Percentiles rank a stretch among this genome's conserved stretches.
Conservation (phyloP, 2,113 vertebrate species). For the Lasiurus borealis region DNA sequence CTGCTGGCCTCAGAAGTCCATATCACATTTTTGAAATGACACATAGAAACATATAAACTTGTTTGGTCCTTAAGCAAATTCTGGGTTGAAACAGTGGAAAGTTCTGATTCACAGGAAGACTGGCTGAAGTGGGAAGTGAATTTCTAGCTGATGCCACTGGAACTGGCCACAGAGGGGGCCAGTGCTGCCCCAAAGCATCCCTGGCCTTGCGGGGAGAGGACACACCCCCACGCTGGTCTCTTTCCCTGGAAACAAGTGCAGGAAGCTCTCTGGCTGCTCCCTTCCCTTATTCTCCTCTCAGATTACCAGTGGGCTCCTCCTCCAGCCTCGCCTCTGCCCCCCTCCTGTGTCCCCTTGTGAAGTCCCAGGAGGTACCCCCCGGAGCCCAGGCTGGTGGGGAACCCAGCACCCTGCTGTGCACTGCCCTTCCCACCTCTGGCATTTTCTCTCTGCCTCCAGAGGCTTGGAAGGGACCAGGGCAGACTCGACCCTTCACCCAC, state of each 20-base stretch:
- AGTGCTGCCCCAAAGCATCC: neutral
- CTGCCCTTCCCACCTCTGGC: conserved; percentile 29
- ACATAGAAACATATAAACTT: neutral
- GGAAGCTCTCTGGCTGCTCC: conserved; percentile 63
- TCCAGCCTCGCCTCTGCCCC: neutral
- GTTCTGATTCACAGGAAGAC: neutral
- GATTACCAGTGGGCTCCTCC: conserved; percentile 27
- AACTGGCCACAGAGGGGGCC: neutral
- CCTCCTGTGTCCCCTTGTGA: neutral
- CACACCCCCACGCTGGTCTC: neutral
- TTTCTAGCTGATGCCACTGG: neutral
- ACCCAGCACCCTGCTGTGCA: neutral
- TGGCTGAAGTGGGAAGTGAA: neutral
- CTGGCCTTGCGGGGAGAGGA: neutral
- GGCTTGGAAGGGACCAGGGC: conserved; percentile 30
- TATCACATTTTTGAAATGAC: neutral
- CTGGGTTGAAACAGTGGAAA: neutral
- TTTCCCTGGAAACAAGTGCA: neutral
- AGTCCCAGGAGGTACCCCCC: neutral
- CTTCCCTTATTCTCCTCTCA: neutral
- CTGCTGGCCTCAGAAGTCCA: neutral
- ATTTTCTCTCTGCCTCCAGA: conserved; percentile 58
- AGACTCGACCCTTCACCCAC: conserved; percentile 17
- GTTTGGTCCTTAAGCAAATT: neutral
- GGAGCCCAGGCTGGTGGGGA: neutral